These are phyloP conservation scores for Tetranychus cinnabarinus DNA, from an alignment of 1,140 invertebrate species.

Conservation along the genomic window DNA sequence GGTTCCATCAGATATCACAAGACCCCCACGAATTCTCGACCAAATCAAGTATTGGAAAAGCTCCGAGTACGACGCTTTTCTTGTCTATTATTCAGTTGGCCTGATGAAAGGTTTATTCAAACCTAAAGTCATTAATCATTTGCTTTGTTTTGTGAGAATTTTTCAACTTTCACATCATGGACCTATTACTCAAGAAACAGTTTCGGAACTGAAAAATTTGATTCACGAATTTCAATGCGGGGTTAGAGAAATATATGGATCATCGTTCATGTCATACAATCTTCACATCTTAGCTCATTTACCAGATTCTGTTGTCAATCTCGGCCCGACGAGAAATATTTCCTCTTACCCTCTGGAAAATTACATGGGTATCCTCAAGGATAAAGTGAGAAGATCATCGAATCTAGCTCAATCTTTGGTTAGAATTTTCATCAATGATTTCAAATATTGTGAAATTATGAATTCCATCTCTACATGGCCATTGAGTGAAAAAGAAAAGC, in stretches of 20 bases:
- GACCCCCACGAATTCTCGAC: not conserved
- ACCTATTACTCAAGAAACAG: not conserved
- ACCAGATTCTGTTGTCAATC: not conserved
- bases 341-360: not conserved
- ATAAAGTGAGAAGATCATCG: not conserved
- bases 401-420: not conserved
- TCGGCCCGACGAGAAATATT: not conserved
- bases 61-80: not conserved
- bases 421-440: not conserved
- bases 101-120: not conserved
- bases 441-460: no score
- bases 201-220: not conserved
- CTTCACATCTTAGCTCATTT: not conserved
- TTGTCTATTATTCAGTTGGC: not conserved
- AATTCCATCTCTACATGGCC: no score
- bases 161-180: not conserved
- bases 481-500: no score
- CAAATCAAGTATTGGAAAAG: not conserved
- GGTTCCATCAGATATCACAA: not conserved
- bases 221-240: not conserved
- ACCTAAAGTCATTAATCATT: not conserved
- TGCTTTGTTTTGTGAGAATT: not conserved
- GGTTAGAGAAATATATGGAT: not conserved
- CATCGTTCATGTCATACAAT: not conserved
- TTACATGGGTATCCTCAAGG: not conserved